Conservation (phyloP, 2,888 invertebrate species). For the Phasia obesa region DNA sequence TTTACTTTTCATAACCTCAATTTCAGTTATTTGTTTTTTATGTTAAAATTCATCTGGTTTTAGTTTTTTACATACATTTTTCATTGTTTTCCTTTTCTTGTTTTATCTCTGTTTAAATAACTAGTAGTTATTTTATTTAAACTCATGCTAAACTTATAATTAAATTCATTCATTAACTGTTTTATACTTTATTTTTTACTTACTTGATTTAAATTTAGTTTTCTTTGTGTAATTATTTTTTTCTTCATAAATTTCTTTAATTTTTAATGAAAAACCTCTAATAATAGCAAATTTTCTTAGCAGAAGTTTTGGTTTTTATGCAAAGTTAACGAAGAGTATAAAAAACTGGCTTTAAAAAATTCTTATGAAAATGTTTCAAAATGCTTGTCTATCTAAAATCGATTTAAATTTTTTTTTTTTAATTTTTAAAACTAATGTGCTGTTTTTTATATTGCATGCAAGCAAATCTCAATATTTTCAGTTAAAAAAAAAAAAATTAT, state of each 20-base stretch:
- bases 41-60: slow-evolving; percentile 7
- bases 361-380: too few species aligned
- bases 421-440: too few species aligned
- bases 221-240: neutral
- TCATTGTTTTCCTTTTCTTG: slow-evolving; percentile 25
- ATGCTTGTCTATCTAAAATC: too few species aligned
- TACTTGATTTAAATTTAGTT: slow-evolving; percentile 17
- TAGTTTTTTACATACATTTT: slow-evolving; percentile 15
- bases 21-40: slow-evolving; percentile 36
- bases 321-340: slow-evolving; percentile 1
- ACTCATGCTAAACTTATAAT: slow-evolving; percentile 53
- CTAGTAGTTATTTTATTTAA: slow-evolving; percentile 39
- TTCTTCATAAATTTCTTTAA: slow-evolving; percentile 12
- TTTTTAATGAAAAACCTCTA: neutral
- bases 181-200: slow-evolving; percentile 8
- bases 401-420: too few species aligned
- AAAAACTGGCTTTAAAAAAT: neutral
- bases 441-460: too few species aligned
- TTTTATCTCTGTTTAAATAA: slow-evolving; percentile 1
- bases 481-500: too few species aligned
- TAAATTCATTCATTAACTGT: slow-evolving; percentile 40
- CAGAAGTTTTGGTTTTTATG: slow-evolving; percentile 13
- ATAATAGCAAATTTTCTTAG: too few species aligned
- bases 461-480: too few species aligned
- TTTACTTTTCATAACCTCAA: slow-evolving; percentile 28